Evolutionary conservation across 2,113 vertebrate genomes (phyloP).

Genomic region (Albula glossodonta): DNA sequence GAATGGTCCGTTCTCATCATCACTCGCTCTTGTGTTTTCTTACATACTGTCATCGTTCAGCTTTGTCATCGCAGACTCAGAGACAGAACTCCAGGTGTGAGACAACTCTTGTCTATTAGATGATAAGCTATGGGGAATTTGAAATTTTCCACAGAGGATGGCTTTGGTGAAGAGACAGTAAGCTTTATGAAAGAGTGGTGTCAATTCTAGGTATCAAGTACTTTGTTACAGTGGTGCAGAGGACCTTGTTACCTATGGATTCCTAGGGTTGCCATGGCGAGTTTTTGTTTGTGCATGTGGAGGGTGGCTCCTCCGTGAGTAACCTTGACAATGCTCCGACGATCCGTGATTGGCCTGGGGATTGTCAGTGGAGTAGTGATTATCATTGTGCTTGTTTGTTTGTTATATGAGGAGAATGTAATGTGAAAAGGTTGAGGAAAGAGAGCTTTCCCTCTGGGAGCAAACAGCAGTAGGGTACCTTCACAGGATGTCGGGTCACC

Average conservation of each 20-base stretch:
- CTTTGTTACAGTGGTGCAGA: slow-evolving; percentile 1
- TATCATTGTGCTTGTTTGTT: background rate
- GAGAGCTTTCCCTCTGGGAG: slow-evolving; percentile 42
- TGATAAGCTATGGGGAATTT: background rate
- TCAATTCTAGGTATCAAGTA: slow-evolving; percentile 1
- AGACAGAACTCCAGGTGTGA: background rate
- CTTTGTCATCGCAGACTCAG: background rate
- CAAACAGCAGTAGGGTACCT: slow-evolving; percentile 47
- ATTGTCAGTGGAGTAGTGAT: background rate
- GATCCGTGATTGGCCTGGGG: background rate
- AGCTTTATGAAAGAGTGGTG: too few species aligned
- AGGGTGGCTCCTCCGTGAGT: background rate
- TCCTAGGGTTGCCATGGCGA: slow-evolving; percentile 7
- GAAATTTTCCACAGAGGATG: background rate
- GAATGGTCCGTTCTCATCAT: too few species aligned
- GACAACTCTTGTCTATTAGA: background rate
- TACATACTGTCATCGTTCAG: background rate
- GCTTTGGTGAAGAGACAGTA: background rate
- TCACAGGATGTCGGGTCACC: slow-evolving; percentile 40
- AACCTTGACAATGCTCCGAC: background rate
- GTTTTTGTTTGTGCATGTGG: background rate
- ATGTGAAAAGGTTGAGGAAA: slow-evolving; percentile 34
- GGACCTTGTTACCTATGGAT: background rate
- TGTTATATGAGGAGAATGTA: slow-evolving; percentile 7
- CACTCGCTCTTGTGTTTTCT: too few species aligned